Base-by-base conservation (phyloP, 2,797 vertebrate genomes). In the Crocidura indochinensis region DNA sequence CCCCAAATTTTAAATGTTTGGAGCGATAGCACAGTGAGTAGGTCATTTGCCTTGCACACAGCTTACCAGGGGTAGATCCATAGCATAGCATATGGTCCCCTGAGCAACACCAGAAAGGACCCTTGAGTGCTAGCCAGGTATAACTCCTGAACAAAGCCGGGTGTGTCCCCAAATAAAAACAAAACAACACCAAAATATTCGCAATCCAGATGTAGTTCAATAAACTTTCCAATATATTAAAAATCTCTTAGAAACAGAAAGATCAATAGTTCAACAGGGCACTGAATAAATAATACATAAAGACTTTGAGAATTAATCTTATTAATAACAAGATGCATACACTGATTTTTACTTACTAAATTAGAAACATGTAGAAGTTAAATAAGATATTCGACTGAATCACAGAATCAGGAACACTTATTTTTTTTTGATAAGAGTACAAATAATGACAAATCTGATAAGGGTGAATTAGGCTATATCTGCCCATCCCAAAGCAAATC, bases 181-280 rank as follows among this genome's bases (percentile, higher is more conserved):
- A 38, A 38, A 38, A 38, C 38, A 38, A 38, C 53, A 83, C 8
- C 73, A 83, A 69, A 38, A 38, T 38, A 38, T 60, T 60, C 22
- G 56, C 22, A 60, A 60, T 20, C 17, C 19, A 60, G 56, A 60
- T 19, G 56, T 20, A 60, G 87, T 68, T 71, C 4, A 88, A 24
- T 10, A 49, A 24, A 83, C 82, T 9, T 74, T 71, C 17, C 64
- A 87, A 27, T 67, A 27, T 67, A 3, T 27, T 47, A 6, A 67
- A 78, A 90, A 49, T 0, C 10, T 67, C 24, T 64, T 71, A 84
- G 69, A 90, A 75, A 90, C 8, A 60, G 76, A 76, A 83, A 49
- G 1, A 1, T 11, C 8, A 26, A 29, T 20, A 69, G 60, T 47
- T 7, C 29, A 84, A 29, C 38, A 67, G 8, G 64, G 87, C 76